Percentiles rank a stretch among this genome's conserved stretches.
Conservation (phyloP, 2,888 invertebrate species). For the Plagodis pulveraria region DNA sequence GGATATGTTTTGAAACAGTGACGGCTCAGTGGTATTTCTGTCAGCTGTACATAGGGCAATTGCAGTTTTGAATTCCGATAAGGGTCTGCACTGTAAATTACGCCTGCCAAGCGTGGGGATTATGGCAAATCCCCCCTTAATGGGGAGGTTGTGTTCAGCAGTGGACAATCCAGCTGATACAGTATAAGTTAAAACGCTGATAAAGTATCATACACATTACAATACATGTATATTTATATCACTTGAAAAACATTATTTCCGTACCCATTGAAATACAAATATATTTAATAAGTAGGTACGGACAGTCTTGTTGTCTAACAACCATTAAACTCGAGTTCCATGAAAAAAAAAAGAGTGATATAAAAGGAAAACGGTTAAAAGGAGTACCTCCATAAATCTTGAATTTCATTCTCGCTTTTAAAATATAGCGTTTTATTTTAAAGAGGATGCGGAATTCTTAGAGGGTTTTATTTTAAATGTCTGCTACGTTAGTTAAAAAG, state of each 20-base stretch:
- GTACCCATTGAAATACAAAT: background rate
- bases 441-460: slow-evolving; percentile 9
- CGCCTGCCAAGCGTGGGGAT: too few relatives aligned
- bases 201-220: too few relatives aligned
- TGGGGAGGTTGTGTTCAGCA: too few relatives aligned
- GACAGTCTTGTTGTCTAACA: slow-evolving; percentile 10
- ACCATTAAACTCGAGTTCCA: slow-evolving; percentile 21
- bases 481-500: slow-evolving; percentile 3
- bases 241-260: background rate
- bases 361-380: slow-evolving; percentile 18
- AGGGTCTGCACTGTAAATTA: too few relatives aligned
- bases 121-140: too few relatives aligned
- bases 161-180: too few relatives aligned
- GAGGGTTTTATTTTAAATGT: slow-evolving; percentile 13
- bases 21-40: too few relatives aligned
- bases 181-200: too few relatives aligned
- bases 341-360: slow-evolving; percentile 4
- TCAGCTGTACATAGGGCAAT: too few relatives aligned
- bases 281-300: slow-evolving; percentile 1
- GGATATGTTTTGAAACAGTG: too few relatives aligned
- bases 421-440: slow-evolving; percentile 23
- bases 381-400: slow-evolving; percentile 20
- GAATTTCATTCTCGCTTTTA: slow-evolving; percentile 21
- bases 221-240: too few relatives aligned
- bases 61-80: too few relatives aligned